Evolutionary conservation across 2,888 invertebrate genomes (phyloP).

Genomic region (Mesorhabditis belari): DNA sequence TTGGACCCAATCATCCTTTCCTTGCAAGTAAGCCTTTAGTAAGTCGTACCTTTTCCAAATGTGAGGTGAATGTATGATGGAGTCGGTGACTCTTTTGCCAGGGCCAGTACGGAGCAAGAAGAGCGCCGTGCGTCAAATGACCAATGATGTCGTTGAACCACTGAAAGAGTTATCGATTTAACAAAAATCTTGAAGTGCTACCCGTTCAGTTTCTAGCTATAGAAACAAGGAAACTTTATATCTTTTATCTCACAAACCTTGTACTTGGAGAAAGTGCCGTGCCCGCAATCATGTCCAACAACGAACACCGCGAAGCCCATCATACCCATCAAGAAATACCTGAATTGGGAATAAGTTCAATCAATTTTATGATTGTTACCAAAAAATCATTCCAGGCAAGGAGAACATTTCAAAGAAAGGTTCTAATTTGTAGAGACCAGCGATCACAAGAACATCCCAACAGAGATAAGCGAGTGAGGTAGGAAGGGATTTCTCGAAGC

Average conservation of each 20-base stretch:
- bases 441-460: conserved; percentile 26
- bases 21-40: no score
- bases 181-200: no score
- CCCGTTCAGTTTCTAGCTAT: background rate
- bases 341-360: conserved; percentile 2
- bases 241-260: background rate
- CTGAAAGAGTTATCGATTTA: background rate
- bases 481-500: conserved; percentile 42
- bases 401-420: conserved; percentile 24
- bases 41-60: conserved; percentile 13
- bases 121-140: conserved; percentile 29
- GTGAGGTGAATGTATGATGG: conserved; percentile 30
- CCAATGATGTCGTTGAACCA: conserved; percentile 36
- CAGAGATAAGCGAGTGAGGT: conserved; percentile 38
- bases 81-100: conserved; percentile 40
- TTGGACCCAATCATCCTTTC: no score
- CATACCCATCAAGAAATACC: conserved; percentile 38
- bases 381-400: conserved; percentile 22
- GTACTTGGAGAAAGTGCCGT: conserved; percentile 36
- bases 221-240: background rate
- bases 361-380: conserved; percentile 8
- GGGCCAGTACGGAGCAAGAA: conserved; percentile 40
- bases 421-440: conserved; percentile 22
- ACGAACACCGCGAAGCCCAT: conserved; percentile 38
- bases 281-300: conserved; percentile 41